Conservation (phyloP, 2,888 invertebrate species). For the Erebia palarica region DNA sequence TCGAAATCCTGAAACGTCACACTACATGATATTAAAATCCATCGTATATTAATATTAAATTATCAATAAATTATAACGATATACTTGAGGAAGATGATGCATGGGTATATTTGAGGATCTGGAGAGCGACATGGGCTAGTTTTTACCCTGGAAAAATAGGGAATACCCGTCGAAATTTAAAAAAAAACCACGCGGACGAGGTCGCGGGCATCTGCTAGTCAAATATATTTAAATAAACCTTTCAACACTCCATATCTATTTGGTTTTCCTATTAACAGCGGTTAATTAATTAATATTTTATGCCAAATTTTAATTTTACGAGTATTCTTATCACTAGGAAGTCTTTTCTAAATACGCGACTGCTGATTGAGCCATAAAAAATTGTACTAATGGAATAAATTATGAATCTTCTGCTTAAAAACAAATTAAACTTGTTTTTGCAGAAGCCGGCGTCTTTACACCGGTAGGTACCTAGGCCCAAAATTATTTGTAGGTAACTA, state of each 20-base stretch:
- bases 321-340: conserved; percentile 23
- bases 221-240: conserved; percentile 10
- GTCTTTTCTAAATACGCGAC: conserved; percentile 4
- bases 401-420: conserved; percentile 1
- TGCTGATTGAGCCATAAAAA: conserved; percentile 4
- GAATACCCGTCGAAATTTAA: neutral
- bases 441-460: neutral
- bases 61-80: no score
- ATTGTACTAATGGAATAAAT: neutral
- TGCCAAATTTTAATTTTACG: conserved; percentile 14
- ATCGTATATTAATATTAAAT: no score
- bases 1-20: no score
- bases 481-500: no score
- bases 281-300: conserved; percentile 13
- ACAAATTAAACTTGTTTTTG: conserved; percentile 5
- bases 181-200: neutral
- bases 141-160: neutral
- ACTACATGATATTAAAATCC: no score
- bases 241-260: conserved; percentile 6
- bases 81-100: no score
- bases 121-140: neutral
- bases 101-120: no score
- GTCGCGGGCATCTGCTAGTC: neutral
- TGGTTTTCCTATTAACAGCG: conserved; percentile 1
- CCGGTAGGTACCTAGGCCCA: neutral